A percentile compares a stretch with the other conserved stretches of the same genome.
Conservation (phyloP, 2,113 vertebrate species). For the Andinoacara biseriatus region DNA sequence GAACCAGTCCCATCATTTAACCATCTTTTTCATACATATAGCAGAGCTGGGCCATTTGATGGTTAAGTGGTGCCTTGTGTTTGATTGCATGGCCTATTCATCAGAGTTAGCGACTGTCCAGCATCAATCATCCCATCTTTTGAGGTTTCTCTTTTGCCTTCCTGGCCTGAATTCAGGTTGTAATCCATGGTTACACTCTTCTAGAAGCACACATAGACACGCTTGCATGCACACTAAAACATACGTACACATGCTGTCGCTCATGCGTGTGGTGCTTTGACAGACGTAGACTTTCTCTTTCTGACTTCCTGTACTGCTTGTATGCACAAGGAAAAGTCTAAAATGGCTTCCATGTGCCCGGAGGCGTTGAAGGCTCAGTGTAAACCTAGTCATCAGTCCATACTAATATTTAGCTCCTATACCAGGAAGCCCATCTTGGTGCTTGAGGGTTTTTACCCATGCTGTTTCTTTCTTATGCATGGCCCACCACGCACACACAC, state of each 20-base stretch:
- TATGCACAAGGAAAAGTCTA: constrained; percentile 21
- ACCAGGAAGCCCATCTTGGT: constrained; percentile 23
- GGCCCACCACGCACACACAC: background rate
- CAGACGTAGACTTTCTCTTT: constrained; percentile 32
- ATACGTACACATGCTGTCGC: constrained; percentile 51
- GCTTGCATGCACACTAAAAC: constrained; percentile 42
- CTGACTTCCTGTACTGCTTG: constrained; percentile 47
- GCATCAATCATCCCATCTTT: constrained; percentile 61
- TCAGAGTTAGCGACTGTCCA: constrained; percentile 62
- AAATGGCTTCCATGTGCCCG: constrained; percentile 71
- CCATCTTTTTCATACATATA: constrained; percentile 23
- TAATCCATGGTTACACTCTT: constrained; percentile 11
- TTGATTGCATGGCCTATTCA: constrained; percentile 64
- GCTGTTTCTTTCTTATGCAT: constrained; percentile 2
- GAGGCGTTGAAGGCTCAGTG: constrained; percentile 45
- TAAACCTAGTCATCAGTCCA: constrained; percentile 31
- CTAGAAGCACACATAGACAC: constrained; percentile 28
- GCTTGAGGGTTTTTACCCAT: constrained; percentile 24
- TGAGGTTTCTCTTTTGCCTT: constrained; percentile 44
- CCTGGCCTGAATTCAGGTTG: constrained; percentile 54
- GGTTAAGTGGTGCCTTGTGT: constrained; percentile 60
- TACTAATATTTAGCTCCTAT: constrained; percentile 37
- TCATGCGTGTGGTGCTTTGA: constrained; percentile 50
- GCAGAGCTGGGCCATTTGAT: constrained; percentile 45
- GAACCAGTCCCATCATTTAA: background rate